Evolutionary conservation across 2,113 vertebrate genomes (phyloP).

Genomic region (Neogale vison): DNA sequence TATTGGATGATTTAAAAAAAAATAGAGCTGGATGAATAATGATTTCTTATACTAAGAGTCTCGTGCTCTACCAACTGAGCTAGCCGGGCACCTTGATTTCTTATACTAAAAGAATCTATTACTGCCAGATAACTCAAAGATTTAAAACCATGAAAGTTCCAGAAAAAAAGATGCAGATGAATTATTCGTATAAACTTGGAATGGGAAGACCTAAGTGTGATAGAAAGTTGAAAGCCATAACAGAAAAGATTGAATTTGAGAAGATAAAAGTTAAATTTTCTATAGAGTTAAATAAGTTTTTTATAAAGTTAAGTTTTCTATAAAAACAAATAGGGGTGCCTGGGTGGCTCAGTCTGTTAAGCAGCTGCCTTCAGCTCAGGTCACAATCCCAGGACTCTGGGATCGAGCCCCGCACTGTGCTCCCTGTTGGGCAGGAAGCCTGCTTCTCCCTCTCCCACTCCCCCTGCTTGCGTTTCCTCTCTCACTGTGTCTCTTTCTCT

Average conservation of each 20-base stretch:
- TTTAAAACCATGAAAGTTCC: conserved; percentile 6
- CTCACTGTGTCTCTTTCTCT: too few relatives aligned
- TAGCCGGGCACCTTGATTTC: too few relatives aligned
- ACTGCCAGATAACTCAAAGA: neutral
- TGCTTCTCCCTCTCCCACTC: too few relatives aligned
- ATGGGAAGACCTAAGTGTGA: neutral
- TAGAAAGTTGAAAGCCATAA: neutral
- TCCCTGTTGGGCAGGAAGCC: too few relatives aligned
- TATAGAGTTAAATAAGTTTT: neutral
- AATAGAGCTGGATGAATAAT: neutral
- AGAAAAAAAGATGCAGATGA: neutral
- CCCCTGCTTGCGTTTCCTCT: too few relatives aligned
- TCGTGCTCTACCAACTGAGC: too few relatives aligned
- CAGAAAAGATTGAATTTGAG: neutral
- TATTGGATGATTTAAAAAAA: conserved; percentile 31
- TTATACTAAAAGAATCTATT: neutral
- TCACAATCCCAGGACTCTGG: too few relatives aligned
- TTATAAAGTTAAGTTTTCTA: neutral
- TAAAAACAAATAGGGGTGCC: neutral
- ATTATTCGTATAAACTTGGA: neutral
- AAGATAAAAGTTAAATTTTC: neutral
- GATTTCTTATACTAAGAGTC: neutral
- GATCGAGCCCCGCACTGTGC: too few relatives aligned
- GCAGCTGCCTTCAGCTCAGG: too few relatives aligned
- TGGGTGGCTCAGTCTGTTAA: too few relatives aligned